Evolutionary conservation across 2,113 vertebrate genomes (phyloP).

Genomic region (Spermophilus dauricus): DNA sequence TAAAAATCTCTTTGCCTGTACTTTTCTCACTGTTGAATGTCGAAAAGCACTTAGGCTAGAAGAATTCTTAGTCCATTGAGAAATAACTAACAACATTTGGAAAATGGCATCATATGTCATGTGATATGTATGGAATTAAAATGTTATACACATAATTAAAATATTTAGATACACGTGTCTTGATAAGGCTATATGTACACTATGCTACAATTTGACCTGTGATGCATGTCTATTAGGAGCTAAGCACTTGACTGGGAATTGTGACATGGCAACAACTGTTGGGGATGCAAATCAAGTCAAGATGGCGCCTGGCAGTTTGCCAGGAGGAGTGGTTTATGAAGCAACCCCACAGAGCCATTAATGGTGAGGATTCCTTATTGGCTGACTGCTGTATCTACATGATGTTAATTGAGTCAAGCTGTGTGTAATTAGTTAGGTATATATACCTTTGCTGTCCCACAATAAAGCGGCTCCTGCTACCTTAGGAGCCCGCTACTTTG

Average conservation of each 20-base stretch:
- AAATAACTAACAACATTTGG: background rate
- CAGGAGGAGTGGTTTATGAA: too few species aligned
- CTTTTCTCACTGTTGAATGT: background rate
- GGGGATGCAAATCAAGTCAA: too few species aligned
- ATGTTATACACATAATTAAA: background rate
- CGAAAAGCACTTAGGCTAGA: background rate
- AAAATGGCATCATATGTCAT: background rate
- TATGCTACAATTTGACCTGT: background rate
- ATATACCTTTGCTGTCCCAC: too few species aligned
- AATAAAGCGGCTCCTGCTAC: too few species aligned
- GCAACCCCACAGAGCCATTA: too few species aligned
- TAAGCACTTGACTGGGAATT: background rate
- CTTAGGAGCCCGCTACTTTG: too few species aligned
- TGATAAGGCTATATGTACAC: background rate
- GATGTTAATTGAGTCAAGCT: too few species aligned
- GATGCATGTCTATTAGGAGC: background rate
- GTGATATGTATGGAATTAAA: background rate
- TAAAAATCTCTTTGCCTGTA: background rate
- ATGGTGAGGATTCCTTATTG: too few species aligned
- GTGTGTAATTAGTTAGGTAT: too few species aligned
- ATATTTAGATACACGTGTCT: background rate
- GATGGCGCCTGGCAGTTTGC: too few species aligned
- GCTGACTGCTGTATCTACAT: too few species aligned
- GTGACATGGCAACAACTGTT: background rate
- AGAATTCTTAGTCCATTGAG: background rate